Base-by-base conservation (phyloP, 2,113 vertebrate genomes). In the Ciconia maguari region DNA sequence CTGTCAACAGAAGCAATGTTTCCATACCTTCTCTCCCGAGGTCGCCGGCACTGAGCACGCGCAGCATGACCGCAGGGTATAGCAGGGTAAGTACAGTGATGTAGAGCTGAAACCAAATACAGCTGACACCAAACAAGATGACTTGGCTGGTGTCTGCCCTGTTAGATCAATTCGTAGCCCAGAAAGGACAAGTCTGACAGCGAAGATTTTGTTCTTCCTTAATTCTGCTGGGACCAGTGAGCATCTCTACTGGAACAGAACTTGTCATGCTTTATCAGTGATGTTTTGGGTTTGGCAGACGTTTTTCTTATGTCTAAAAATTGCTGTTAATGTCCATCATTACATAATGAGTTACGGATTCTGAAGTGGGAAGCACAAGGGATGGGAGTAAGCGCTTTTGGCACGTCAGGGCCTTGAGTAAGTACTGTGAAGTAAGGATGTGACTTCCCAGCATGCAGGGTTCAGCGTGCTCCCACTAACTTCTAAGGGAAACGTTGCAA, bases 1-100 rank as follows among this genome's bases (percentile, higher is more conserved):
- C 87, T 30, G 52, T 4, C 20, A 76, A 29, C 72, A 27, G 74
- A 77, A 95, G 86, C 90, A 91, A 20, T 13, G 19, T 64, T 38
- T 71, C 98, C 64, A 41, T 58, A 32, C 78, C 97, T 68, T 87
- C 96, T 49, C 83, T 48, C 5, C 97, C 96, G 11, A 97, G 96
- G 87, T 98, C 97, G 17, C 97, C 96, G 0, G 97, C 97, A 2
- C 92, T 97, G 58, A 95, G 98, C 77, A 65, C 29, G 0, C 93
- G 41, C 66, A 98, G 97, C 60, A n/a, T 89, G 75, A 96, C 95
- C 10, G 52, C 83, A 9, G 38, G 38, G 48, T 82, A 90, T 90
- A 97, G 91, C 93, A 97, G 96, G 98, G 99, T 99, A 96, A 98
- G 98, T 95, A 10, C 62, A 9, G 42, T 2, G 19, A 12, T 18